Evolutionary conservation across 2,797 vertebrate genomes (phyloP).

Genomic region (Potorous gilbertii): DNA sequence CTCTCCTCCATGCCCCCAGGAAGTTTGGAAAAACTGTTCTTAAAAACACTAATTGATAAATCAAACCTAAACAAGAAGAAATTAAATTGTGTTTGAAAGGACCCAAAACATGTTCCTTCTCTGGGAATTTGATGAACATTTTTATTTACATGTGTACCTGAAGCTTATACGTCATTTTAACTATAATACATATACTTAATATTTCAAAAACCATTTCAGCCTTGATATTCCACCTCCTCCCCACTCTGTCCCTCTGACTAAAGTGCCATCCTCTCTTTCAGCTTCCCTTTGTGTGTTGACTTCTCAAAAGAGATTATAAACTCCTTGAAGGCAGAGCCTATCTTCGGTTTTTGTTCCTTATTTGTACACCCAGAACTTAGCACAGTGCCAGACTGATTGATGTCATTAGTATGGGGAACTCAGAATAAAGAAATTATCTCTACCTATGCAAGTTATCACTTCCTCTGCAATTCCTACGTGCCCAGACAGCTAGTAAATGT

Average conservation of each 20-base stretch:
- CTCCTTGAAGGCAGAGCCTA: neutral
- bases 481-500: neutral
- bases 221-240: neutral
- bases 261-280: neutral
- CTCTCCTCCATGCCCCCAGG: neutral
- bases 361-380: neutral
- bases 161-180: neutral
- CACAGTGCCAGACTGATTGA: neutral
- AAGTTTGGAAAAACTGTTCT: neutral
- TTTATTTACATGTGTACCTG: neutral
- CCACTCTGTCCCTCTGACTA: neutral
- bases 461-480: neutral
- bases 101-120: neutral
- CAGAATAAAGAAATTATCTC: too few species aligned
- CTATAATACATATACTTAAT: neutral
- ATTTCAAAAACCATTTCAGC: neutral
- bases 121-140: too few species aligned
- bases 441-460: neutral
- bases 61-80: neutral
- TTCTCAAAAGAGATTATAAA: neutral
- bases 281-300: neutral
- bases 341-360: neutral
- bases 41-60: neutral
- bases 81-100: neutral
- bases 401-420: neutral